These are phyloP conservation scores for Calcarius ornatus DNA, from an alignment of 2,113 vertebrate species.

Conservation along the genomic window DNA sequence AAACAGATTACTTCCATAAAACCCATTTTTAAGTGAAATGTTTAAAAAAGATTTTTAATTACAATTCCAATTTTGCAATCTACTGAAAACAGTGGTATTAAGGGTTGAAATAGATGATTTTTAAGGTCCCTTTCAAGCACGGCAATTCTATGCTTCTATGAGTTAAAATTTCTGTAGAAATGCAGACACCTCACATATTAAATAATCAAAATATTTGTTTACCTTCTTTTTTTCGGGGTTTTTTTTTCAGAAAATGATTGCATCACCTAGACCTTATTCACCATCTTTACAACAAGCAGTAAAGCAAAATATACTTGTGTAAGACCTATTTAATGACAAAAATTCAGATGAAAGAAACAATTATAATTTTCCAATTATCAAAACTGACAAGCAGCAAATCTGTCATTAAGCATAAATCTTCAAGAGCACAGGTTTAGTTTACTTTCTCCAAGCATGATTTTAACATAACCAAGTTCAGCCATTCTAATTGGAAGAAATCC, in stretches of 20 bases:
- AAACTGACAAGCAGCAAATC: not conserved
- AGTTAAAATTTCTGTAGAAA: not conserved
- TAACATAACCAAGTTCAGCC: not conserved
- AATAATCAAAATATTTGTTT: not conserved
- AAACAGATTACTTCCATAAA: not conserved
- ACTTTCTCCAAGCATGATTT: not conserved
- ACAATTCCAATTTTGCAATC: not conserved
- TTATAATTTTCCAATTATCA: not conserved
- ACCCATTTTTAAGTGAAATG: not conserved
- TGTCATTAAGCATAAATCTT: not conserved
- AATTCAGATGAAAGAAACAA: not conserved
- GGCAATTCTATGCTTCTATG: not conserved
- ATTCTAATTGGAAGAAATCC: not conserved
- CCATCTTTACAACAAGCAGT: not conserved
- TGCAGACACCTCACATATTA: not conserved
- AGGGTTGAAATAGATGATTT: not conserved
- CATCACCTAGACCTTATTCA: not conserved
- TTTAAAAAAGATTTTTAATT: not conserved
- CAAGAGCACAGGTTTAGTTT: not conserved
- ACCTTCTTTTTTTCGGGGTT: accelerated
- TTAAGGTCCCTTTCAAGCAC: not conserved
- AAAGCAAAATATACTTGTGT: not conserved
- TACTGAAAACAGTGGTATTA: not conserved
- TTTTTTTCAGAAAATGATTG: not conserved
- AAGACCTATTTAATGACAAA: not conserved